These are phyloP conservation scores for Cylloceria caligata DNA, from an alignment of 2,888 invertebrate species.

Conservation along the genomic window DNA sequence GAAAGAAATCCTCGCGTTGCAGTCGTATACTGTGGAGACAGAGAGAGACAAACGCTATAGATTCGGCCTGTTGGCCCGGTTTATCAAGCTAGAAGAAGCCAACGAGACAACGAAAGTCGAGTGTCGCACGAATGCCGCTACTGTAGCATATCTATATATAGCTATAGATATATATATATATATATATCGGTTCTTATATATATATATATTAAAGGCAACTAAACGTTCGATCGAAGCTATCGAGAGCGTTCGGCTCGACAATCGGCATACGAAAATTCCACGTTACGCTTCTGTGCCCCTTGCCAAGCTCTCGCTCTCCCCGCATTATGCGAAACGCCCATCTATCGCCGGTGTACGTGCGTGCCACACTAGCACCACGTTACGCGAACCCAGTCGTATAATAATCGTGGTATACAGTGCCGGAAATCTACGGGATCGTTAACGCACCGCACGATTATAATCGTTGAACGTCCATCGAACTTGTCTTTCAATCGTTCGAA, in stretches of 20 bases:
- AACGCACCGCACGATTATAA: conserved; percentile 19
- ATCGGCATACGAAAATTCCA: conserved; percentile 28
- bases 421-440: conserved; percentile 35
- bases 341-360: not conserved
- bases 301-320: not conserved
- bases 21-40: not conserved
- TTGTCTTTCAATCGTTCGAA: not conserved
- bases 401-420: conserved; percentile 11
- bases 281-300: conserved; percentile 24
- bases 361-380: conserved; percentile 3
- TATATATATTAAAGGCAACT: not conserved
- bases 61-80: conserved; percentile 33
- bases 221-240: conserved; percentile 17
- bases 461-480: conserved; percentile 22
- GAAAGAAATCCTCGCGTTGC: conserved; percentile 30
- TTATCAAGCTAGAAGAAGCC: conserved; percentile 7
- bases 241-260: not conserved
- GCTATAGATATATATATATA: not conserved
- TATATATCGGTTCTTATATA: not conserved
- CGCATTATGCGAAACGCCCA: conserved; percentile 38
- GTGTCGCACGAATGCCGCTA: conserved; percentile 8
- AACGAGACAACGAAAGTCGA: not conserved
- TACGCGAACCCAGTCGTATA: conserved; percentile 4
- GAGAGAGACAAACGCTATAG: conserved; percentile 8
- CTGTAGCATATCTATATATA: not conserved